A percentile compares a stretch with the other conserved stretches of the same genome.
phyloP scores from a whole-genome alignment of 2,113 vertebrate genomes.

The Sander vitreus region DNA sequence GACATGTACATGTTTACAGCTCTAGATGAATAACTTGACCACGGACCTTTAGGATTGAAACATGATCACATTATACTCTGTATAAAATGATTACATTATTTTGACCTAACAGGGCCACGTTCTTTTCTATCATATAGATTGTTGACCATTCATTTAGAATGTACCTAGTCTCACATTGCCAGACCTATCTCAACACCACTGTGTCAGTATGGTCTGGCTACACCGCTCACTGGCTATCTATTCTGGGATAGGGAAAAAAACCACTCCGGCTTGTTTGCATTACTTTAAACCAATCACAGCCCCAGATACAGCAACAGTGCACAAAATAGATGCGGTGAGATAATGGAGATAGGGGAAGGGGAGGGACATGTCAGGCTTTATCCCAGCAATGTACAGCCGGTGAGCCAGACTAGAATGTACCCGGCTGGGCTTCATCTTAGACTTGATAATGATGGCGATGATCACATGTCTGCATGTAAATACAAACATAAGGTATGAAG shows the following conservation, averaged over 20 bases:
- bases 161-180: neutral
- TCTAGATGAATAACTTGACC: neutral
- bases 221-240: too few relatives aligned
- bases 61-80: neutral
- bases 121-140: neutral
- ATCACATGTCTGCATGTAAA: slow-evolving; percentile 7
- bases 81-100: neutral
- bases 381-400: too few relatives aligned
- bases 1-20: neutral
- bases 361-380: too few relatives aligned
- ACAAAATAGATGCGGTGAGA: too few relatives aligned
- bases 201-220: too few relatives aligned
- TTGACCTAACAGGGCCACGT: neutral
- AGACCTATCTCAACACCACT: too few relatives aligned
- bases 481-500: neutral
- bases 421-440: slow-evolving; percentile 15
- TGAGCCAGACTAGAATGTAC: slow-evolving; percentile 3
- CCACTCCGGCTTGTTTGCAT: too few relatives aligned
- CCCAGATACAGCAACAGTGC: too few relatives aligned
- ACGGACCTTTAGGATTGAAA: neutral
- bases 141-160: neutral
- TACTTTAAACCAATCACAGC: too few relatives aligned
- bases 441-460: neutral
- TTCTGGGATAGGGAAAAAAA: too few relatives aligned
- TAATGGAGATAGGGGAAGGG: too few relatives aligned